Evolutionary conservation across 2,888 invertebrate species (phyloP).

Genomic region (Lampropteryx suffumata): DNA sequence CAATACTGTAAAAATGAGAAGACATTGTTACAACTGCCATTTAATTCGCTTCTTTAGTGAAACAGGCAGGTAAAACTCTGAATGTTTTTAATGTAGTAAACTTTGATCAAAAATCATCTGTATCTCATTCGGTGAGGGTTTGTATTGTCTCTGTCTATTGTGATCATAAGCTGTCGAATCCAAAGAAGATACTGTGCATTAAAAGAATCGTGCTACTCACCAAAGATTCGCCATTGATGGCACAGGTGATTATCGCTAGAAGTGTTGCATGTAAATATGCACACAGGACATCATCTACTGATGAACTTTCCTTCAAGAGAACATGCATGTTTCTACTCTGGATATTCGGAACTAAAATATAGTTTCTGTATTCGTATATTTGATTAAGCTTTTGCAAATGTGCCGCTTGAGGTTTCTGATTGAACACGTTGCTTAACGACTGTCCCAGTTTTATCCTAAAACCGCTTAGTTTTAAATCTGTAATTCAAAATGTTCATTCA

Average conservation of each 20-base stretch:
- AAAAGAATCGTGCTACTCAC: no score
- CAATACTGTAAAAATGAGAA: no score
- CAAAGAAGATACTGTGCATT: no score
- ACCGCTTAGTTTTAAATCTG: conserved; percentile 84
- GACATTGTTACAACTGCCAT: no score
- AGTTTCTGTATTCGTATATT: conserved; percentile 75
- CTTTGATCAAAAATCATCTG: no score
- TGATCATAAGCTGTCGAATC: no score
- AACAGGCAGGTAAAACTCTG: no score
- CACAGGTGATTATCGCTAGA: conserved; percentile 58
- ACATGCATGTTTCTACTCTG: conserved; percentile 78
- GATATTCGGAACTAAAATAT: conserved; percentile 79
- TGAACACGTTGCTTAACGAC: conserved; percentile 70
- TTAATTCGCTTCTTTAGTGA: no score
- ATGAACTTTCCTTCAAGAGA: conserved; percentile 77
- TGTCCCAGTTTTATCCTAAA: conserved; percentile 84
- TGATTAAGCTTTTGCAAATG: conserved; percentile 64
- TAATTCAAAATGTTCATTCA: not conserved
- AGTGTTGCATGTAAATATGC: conserved; percentile 88
- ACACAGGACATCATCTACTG: conserved; percentile 81
- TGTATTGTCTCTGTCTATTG: no score
- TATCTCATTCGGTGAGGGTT: no score
- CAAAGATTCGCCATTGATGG: conserved; percentile 56
- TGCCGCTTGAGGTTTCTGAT: conserved; percentile 31
- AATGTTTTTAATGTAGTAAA: no score